phyloP scores from a whole-genome alignment of 30 jellyfish, hydroid and myxozoan species.

The Kudoa iwatai region DNA sequence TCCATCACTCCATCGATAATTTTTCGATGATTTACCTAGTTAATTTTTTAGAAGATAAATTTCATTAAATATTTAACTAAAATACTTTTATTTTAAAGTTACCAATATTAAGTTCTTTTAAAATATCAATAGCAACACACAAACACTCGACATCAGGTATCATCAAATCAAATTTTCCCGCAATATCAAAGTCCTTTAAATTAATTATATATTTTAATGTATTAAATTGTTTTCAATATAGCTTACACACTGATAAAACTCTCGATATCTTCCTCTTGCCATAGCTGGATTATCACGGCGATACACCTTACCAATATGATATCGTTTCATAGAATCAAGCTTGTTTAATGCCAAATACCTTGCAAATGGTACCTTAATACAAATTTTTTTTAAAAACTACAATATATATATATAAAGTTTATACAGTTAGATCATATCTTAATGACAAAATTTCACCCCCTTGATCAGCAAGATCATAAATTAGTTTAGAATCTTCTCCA shows the following conservation, averaged over 20 bases:
- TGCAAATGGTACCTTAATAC: constrained; percentile 57
- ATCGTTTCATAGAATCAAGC: constrained; percentile 40
- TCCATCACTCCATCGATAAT: constrained; percentile 45
- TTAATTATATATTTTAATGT: no score
- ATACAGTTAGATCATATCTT: constrained; percentile 71
- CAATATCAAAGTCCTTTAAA: constrained; percentile 57
- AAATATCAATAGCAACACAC: constrained; percentile 28
- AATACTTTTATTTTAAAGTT: constrained; percentile 18
- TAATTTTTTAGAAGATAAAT: no score
- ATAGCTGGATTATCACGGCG: constrained; percentile 86
- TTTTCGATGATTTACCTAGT: constrained; percentile 44
- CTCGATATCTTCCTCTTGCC: constrained; percentile 83
- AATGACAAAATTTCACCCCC: constrained; percentile 78
- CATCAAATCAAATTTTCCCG: constrained; percentile 58
- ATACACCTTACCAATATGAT: constrained; percentile 54
- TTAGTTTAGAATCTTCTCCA: constrained; percentile 85
- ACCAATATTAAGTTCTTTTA: constrained; percentile 14
- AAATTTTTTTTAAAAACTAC: neutral
- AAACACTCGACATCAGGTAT: constrained; percentile 86
- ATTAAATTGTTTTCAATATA: no score
- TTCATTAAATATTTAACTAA: no score
- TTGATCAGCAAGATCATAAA: constrained; percentile 64
- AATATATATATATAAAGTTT: constrained; percentile 1
- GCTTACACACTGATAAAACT: constrained; percentile 76
- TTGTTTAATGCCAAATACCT: constrained; percentile 83